Evolutionary conservation across 2,888 invertebrate genomes (phyloP), one percentile per base, ranked within the genome.

Genomic region (Prosopocoilus inquinatus): DNA sequence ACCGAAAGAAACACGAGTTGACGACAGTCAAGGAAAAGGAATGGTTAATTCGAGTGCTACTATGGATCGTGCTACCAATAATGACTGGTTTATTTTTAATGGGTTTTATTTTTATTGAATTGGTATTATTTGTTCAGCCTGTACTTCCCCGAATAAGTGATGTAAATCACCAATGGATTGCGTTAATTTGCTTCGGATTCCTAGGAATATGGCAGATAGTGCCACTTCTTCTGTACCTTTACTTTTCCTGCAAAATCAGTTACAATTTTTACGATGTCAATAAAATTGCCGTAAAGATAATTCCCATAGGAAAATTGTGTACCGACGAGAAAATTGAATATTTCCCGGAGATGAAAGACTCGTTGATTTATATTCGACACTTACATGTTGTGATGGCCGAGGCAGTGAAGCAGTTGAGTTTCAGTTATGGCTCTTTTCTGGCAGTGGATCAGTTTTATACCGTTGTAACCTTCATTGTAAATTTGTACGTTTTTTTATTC

Each of bases 371-470:
- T 28, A 48, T 53, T n/a, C 39, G 53, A 48, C 9, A n/a, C 12
- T 33, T 48, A 35, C 48, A 53, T 9, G 43, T 36, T 13, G 33
- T 53, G 47, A 43, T 44, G 48, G 36, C 36, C 2, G 43, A 39
- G 11, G 53, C 48, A 9, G 48, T 53, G 11, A 41, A 48, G 36
- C 13, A 39, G 1, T 12, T 53, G 12, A 53, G 48, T 13, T 35
- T 43, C n/a, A 47, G 53, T 33, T 53, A 43, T 33, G 53, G 53
- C 11, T 48, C 32, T 12, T 53, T 38, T 9, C 9, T 53, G 35
- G 36, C 47, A 32, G 35, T 13, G 5, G 41, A 48, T 4, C 43
- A 39, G 9, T 15, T 33, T 9, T 53, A 33, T 34, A 33, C 43
- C n/a, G 20, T 53, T n/a, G 33, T 44, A 16, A 48, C 47, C 1